Evolutionary conservation across 2,797 vertebrate species (phyloP), one percentile per base, ranked within the genome.

Genomic region (Saxicola maurus): DNA sequence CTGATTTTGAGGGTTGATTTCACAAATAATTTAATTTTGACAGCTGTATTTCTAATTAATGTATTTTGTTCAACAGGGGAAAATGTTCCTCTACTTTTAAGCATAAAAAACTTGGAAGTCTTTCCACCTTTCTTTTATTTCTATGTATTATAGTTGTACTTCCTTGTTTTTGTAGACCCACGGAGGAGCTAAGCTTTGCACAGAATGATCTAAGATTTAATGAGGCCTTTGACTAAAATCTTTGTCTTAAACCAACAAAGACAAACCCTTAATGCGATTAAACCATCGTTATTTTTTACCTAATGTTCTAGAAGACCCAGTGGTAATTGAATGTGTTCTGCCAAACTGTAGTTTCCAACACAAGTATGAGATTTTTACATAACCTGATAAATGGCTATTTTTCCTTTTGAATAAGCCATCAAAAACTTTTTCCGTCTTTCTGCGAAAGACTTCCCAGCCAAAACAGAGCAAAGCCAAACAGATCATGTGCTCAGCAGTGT

Each of bases 371-470:
- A 86, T 87, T 94, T 95, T 97, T 94, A 94, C 90, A 91, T 95
- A 95, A 95, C 94, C 93, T 97, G 96, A 96, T 96, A 96, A 94
- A 96, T 94, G 92, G 72, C 84, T 96, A 80, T 96, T 96, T 95
- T 96, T 94, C 96, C 95, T 94, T 94, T 96, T 85, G 93, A 95
- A 94, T 68, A 93, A 95, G 94, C 95, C 95, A 95, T 96, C 94
- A 94, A 93, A 96, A 96, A 96, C 95, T 94, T 95, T 96, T 95
- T 86, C 53, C 77, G 62, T 92, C 92, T 90, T 94, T 92, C 90
- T 91, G 71, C 18, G 43, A 92, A 95, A 91, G 79, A 20, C 91
- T 90, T 92, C 91, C 79, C 80, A 80, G 93, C 96, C 95, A 96
- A 95, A 94, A 87, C 57, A 71, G 69, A 90, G 92, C 66, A 64